Base-by-base conservation (phyloP, 1,140 invertebrate species). In the Xylocopa sonorina region DNA sequence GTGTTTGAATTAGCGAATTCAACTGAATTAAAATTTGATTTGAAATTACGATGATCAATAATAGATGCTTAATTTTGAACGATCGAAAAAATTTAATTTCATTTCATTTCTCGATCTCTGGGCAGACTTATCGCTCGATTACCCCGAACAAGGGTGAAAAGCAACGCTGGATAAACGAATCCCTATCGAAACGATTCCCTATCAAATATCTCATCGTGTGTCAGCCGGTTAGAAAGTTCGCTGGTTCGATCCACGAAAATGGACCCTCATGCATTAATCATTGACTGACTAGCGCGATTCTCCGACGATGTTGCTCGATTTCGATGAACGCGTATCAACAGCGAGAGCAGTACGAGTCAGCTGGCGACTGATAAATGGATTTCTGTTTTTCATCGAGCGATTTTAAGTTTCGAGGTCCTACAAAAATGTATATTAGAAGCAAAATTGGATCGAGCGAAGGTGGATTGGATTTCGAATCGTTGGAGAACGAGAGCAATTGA, bases 211-310 rank as follows among this genome's bases (percentile, higher is more conserved):
- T 82, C 87, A 76, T 82, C 32, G 41, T 55, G 75, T 83, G 82
- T 84, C 82, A 79, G 82, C 79, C 72, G 60, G 84, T 88, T 90
- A 90, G 89, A 90, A 90, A 90, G 89, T 90, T 58, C 69, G 75
- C 67, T 71, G 73, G 80, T 46, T 75, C 82, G 58, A 63, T 78
- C 50, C 68, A 88, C 85, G 81, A 88, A 89, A 89, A 89, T 89
- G 81, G n/a, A 87, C 81, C 86, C 89, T 90, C 88, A 87, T 90
- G 88, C 87, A 90, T 90, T 90, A 90, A 90, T 90, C 89, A 90
- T 90, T 55, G 64, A 34, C 43, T 50, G 50, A 43, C 75, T 78
- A 51, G 80, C 78, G 72, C 82, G 86, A 88, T 83, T 79, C 79
- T 81, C 63, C 68, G 68, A 84, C 78, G 50, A 78, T 57, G 32